A percentile compares a stretch with the other conserved stretches of the same genome.
phyloP scores from a whole-genome alignment of 1,140 invertebrate species.

The Zelostemma sp. region DNA sequence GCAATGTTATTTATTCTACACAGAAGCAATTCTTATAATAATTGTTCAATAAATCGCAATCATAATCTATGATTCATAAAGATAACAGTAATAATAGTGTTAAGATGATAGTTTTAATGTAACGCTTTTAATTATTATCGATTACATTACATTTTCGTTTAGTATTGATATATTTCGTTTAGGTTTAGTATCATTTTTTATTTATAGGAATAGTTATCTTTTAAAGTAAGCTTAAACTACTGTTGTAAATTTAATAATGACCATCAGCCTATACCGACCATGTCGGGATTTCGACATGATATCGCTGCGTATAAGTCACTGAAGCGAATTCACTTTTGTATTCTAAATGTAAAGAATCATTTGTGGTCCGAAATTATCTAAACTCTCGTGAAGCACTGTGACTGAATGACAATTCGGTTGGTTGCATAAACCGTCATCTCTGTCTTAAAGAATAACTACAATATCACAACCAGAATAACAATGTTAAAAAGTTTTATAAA shows the following conservation, averaged over 20 bases:
- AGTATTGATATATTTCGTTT: slow-evolving; percentile 9
- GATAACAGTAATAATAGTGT: slow-evolving; percentile 33
- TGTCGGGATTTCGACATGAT: slow-evolving; percentile 7
- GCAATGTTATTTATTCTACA: slow-evolving; percentile 6
- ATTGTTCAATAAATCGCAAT: not conserved
- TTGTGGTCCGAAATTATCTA: slow-evolving; percentile 11
- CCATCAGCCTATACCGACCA: slow-evolving; percentile 8
- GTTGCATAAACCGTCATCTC: not conserved
- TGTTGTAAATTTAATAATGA: slow-evolving; percentile 23
- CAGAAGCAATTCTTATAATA: slow-evolving; percentile 12
- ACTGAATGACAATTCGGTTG: slow-evolving; percentile 3
- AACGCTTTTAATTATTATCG: slow-evolving; percentile 24
- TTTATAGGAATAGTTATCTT: slow-evolving; percentile 17
- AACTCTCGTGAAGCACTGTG: slow-evolving; percentile 6
- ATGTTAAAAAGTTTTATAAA: not conserved
- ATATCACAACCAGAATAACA: slow-evolving; percentile 1
- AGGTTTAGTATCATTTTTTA: no score
- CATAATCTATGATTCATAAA: slow-evolving; percentile 26
- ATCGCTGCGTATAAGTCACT: slow-evolving; percentile 25
- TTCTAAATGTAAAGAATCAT: slow-evolving; percentile 3
- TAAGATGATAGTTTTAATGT: slow-evolving; percentile 25
- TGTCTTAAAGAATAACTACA: not conserved
- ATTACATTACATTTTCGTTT: slow-evolving; percentile 24
- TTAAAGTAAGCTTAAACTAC: slow-evolving; percentile 22
- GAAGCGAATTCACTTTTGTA: slow-evolving; percentile 18